Percentiles rank a stretch among this genome's conserved stretches.
These are phyloP conservation scores for Leucoma salicis DNA, from an alignment of 2,888 invertebrate genomes.

Conservation along the genomic window DNA sequence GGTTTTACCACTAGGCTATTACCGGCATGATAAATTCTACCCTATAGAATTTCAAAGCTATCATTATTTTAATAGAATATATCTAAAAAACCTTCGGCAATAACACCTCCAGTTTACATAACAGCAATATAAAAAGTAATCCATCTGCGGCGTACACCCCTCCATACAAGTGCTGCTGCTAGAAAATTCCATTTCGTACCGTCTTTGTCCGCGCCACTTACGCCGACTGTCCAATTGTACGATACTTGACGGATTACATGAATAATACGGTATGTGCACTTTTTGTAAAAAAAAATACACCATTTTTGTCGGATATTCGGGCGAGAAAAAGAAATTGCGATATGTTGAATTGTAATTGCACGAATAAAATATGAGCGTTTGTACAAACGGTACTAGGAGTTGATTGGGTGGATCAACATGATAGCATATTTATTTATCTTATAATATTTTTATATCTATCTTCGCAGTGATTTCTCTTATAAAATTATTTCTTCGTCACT, in stretches of 20 bases:
- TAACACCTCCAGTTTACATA: neutral
- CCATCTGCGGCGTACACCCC: constrained; percentile 26
- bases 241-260: constrained; percentile 36
- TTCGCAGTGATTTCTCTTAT: no score
- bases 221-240: constrained; percentile 44
- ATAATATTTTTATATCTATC: no score
- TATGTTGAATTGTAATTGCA: constrained; percentile 3
- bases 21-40: no score
- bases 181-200: constrained; percentile 52
- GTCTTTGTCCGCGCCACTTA: constrained; percentile 44
- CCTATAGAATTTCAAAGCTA: neutral
- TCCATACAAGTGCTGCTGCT: constrained; percentile 37
- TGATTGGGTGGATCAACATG: no score
- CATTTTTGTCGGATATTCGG: constrained; percentile 2
- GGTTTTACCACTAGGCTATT: no score
- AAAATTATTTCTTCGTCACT: no score
- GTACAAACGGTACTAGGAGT: no score
- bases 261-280: constrained; percentile 34
- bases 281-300: constrained; percentile 2
- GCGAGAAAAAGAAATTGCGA: neutral
- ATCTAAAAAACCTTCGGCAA: neutral
- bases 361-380: no score
- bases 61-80: neutral
- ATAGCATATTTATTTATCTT: no score
- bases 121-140: constrained; percentile 28